Conservation (phyloP, 1,140 invertebrate species). For the Atta cephalotes region DNA sequence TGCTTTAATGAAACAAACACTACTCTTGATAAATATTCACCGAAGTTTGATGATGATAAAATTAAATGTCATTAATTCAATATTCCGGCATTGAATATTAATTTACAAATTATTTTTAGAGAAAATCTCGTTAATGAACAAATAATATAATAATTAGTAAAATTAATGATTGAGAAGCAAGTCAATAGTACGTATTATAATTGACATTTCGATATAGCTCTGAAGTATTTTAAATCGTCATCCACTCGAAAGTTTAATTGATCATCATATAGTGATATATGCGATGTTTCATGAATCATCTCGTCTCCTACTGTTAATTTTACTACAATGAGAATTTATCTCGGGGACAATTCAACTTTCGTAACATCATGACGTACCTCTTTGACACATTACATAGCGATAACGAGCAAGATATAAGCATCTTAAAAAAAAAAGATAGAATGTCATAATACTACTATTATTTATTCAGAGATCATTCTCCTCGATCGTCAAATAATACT, state of each 20-base stretch:
- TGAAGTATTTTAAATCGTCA: background rate
- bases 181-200: background rate
- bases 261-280: background rate
- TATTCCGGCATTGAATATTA: background rate
- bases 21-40: slow-evolving; percentile 14
- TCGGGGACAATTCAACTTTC: slow-evolving; percentile 24
- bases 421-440: slow-evolving; percentile 4
- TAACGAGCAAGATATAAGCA: slow-evolving; percentile 16
- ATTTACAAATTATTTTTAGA: slow-evolving; percentile 1
- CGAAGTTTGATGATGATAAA: background rate
- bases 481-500: slow-evolving; percentile 17
- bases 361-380: background rate
- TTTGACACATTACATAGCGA: background rate
- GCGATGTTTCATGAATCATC: background rate
- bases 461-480: background rate
- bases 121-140: background rate
- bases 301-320: background rate
- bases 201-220: background rate
- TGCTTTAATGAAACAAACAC: background rate
- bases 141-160: slow-evolving; percentile 3
- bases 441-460: background rate
- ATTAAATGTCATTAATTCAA: background rate
- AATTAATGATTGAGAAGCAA: background rate
- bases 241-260: slow-evolving; percentile 2
- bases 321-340: slow-evolving; percentile 31